Conservation (phyloP, 2,888 invertebrate genomes). For the Lobophora halterata region DNA sequence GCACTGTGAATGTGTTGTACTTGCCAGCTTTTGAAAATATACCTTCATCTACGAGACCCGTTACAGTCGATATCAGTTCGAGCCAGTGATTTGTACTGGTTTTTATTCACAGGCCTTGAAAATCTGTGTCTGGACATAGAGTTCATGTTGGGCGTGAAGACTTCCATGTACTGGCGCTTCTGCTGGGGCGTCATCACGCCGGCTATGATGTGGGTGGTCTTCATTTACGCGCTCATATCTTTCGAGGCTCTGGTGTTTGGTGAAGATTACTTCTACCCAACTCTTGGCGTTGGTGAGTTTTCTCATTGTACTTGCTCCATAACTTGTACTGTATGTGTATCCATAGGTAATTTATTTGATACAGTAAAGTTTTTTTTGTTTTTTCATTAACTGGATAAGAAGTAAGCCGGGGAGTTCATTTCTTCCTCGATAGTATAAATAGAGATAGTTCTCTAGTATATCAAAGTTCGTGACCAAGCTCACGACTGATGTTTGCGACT, state of each 20-base stretch:
- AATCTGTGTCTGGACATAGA: conserved; percentile 84
- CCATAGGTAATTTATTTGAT: too few relatives aligned
- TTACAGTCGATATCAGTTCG: not conserved
- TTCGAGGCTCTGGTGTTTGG: conserved; percentile 83
- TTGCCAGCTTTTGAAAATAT: too few relatives aligned
- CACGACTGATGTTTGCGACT: too few relatives aligned
- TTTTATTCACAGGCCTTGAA: conserved; percentile 53
- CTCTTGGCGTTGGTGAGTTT: conserved; percentile 81
- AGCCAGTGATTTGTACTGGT: not conserved
- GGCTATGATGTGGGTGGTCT: conserved; percentile 83
- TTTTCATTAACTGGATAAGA: too few relatives aligned
- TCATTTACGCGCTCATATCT: conserved; percentile 85
- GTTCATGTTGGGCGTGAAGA: conserved; percentile 88
- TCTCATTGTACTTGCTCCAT: not conserved
- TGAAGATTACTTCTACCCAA: conserved; percentile 78
- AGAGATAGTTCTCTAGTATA: too few relatives aligned
- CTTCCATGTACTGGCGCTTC: conserved; percentile 87
- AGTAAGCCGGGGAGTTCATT: too few relatives aligned
- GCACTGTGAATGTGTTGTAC: too few relatives aligned
- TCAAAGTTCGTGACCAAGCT: too few relatives aligned
- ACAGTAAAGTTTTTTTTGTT: too few relatives aligned
- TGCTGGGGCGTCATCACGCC: conserved; percentile 91
- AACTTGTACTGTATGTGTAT: not conserved
- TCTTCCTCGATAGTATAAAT: too few relatives aligned
- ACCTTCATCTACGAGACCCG: too few relatives aligned